phyloP scores from a whole-genome alignment of 2,113 vertebrate genomes.

The Pangasianodon gigas region DNA sequence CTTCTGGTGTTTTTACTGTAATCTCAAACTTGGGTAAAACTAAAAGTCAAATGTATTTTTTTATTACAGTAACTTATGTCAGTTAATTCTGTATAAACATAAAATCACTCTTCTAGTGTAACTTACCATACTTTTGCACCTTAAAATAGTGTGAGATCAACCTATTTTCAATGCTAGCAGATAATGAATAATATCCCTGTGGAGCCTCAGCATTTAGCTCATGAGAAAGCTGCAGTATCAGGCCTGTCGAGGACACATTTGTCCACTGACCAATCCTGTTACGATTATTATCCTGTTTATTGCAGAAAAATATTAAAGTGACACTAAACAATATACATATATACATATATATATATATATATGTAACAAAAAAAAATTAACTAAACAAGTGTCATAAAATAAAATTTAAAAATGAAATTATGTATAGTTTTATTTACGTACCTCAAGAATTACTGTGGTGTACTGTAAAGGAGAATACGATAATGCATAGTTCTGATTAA shows the following conservation, averaged over 20 bases:
- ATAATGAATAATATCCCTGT: conserved; percentile 61
- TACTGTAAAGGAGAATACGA: neutral
- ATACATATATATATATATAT: too few species aligned
- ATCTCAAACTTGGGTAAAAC: conserved; percentile 72
- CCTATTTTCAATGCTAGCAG: neutral
- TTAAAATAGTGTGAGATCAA: conserved; percentile 55
- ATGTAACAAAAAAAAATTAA: neutral
- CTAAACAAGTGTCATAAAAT: neutral
- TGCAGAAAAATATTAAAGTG: neutral
- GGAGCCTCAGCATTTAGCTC: conserved; percentile 66
- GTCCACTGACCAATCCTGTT: conserved; percentile 72
- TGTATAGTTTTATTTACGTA: neutral
- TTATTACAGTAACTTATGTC: neutral
- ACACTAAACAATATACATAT: neutral
- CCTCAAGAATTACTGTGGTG: neutral
- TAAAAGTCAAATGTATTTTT: conserved; percentile 29
- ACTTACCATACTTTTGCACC: conserved; percentile 71
- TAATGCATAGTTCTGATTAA: neutral
- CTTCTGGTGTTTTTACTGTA: conserved; percentile 35
- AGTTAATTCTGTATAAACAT: neutral
- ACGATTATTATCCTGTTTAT: conserved; percentile 55
- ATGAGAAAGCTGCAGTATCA: conserved; percentile 68
- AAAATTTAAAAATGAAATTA: conserved; percentile 45
- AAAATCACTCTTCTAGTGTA: neutral
- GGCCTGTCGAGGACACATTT: conserved; percentile 52